Evolutionary conservation across 53 echinoderm and acorn worm genomes (phyloP).

Genomic region (Stichopus horrens): DNA sequence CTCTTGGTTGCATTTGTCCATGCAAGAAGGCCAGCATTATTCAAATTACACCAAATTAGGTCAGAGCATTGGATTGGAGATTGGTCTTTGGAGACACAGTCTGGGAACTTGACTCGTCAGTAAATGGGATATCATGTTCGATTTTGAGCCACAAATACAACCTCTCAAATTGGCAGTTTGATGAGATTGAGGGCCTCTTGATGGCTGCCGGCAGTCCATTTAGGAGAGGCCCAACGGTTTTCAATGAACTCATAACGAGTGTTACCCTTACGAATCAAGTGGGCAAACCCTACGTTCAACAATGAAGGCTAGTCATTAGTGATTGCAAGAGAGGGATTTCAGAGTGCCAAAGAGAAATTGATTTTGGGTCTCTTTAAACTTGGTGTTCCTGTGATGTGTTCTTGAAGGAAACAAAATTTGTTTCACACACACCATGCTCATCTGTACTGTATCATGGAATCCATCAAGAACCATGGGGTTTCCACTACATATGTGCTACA

Average conservation of each 20-base stretch:
- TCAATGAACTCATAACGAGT: not conserved
- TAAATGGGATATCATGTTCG: conserved; percentile 30
- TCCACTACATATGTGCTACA: too few relatives aligned
- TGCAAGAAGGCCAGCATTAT: not conserved
- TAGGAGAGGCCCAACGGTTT: conserved; percentile 25
- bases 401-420: too few relatives aligned
- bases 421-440: too few relatives aligned
- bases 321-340: not conserved
- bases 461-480: too few relatives aligned
- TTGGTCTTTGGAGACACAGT: not conserved
- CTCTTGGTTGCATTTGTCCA: too few relatives aligned
- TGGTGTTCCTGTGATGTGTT: too few relatives aligned
- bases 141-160: not conserved
- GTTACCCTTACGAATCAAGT: conserved; percentile 28
- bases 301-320: not conserved
- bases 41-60: not conserved
- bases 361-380: too few relatives aligned
- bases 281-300: conserved; percentile 24
- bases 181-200: conserved; percentile 7
- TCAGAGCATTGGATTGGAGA: not conserved
- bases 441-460: too few relatives aligned
- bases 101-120: not conserved
- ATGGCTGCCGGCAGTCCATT: conserved; percentile 13
- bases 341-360: too few relatives aligned
- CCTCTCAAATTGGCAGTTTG: conserved; percentile 7